Evolutionary conservation across 2,888 invertebrate genomes (phyloP).

Genomic region (Octodonta nipae): DNA sequence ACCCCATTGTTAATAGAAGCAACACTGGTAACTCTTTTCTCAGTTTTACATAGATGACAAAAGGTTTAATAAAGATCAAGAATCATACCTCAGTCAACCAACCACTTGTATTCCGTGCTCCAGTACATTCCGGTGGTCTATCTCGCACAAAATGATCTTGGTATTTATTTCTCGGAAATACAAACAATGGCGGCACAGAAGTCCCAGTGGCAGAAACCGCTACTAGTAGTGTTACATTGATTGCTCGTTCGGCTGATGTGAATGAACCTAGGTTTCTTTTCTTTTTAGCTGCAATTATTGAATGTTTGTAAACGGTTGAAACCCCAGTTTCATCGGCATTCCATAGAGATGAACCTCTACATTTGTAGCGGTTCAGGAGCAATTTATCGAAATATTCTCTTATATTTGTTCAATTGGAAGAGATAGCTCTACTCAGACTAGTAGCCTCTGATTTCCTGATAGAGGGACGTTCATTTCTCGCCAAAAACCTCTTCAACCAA

Average conservation of each 20-base stretch:
- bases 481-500: too few relatives aligned
- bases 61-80: too few relatives aligned
- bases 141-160: slow-evolving; percentile 4
- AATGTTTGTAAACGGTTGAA: slow-evolving; percentile 2
- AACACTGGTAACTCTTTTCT: too few relatives aligned
- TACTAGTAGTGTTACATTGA: slow-evolving; percentile 3
- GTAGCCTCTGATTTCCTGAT: too few relatives aligned
- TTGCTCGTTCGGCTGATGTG: slow-evolving; percentile 1
- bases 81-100: slow-evolving; percentile 5
- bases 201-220: slow-evolving; percentile 2
- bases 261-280: slow-evolving; percentile 2
- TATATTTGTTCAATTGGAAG: too few relatives aligned
- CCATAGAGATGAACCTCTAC: too few relatives aligned
- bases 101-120: slow-evolving; percentile 2
- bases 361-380: too few relatives aligned
- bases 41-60: too few relatives aligned
- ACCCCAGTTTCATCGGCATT: slow-evolving; percentile 5
- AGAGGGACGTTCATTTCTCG: too few relatives aligned
- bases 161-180: slow-evolving; percentile 4
- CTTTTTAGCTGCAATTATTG: slow-evolving; percentile 1
- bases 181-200: slow-evolving; percentile 1
- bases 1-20: too few relatives aligned
- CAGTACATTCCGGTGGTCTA: slow-evolving; percentile 2
- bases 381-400: too few relatives aligned
- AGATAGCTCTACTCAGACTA: too few relatives aligned